These are phyloP conservation scores for Pristionchus entomophagus DNA, from an alignment of 2,888 invertebrate species.

Conservation along the genomic window DNA sequence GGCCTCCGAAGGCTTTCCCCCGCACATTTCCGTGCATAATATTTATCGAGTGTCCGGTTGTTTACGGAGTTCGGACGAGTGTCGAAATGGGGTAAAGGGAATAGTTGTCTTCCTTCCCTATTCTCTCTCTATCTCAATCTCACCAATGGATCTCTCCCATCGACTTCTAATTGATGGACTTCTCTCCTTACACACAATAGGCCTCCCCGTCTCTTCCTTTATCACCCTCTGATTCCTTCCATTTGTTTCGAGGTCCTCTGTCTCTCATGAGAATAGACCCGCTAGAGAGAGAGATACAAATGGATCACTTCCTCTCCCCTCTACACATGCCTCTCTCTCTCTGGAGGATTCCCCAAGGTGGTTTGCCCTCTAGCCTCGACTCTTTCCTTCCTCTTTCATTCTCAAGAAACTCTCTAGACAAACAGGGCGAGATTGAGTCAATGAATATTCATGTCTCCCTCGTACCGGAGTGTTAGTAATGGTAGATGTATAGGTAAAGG, in stretches of 20 bases:
- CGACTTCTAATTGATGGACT: constrained; percentile 41
- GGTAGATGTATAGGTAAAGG: too few species aligned
- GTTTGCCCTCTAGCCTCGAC: not conserved
- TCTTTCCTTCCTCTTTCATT: constrained; percentile 29
- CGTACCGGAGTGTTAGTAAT: not conserved
- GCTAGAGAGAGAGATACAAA: constrained; percentile 6
- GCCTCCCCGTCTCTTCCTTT: not conserved
- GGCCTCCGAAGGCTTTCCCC: not conserved
- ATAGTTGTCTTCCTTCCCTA: not conserved
- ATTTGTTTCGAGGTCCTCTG: constrained; percentile 41
- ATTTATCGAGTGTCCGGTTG: constrained; percentile 26
- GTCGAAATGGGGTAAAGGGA: constrained; percentile 36
- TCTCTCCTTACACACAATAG: constrained; percentile 15
- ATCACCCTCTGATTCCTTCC: constrained; percentile 39
- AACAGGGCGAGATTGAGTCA: too few species aligned
- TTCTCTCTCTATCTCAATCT: constrained; percentile 1
- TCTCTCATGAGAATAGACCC: constrained; percentile 20
- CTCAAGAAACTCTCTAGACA: constrained; percentile 6
- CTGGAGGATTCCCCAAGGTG: constrained; percentile 31
- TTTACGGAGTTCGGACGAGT: constrained; percentile 36
- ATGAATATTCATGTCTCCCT: not conserved
- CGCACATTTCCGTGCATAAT: constrained; percentile 32
- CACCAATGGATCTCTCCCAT: constrained; percentile 7
- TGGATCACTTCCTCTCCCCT: constrained; percentile 21
- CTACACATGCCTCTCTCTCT: constrained; percentile 16